Conservation (phyloP, 2,797 vertebrate genomes). For the Xyrichtys novacula region DNA sequence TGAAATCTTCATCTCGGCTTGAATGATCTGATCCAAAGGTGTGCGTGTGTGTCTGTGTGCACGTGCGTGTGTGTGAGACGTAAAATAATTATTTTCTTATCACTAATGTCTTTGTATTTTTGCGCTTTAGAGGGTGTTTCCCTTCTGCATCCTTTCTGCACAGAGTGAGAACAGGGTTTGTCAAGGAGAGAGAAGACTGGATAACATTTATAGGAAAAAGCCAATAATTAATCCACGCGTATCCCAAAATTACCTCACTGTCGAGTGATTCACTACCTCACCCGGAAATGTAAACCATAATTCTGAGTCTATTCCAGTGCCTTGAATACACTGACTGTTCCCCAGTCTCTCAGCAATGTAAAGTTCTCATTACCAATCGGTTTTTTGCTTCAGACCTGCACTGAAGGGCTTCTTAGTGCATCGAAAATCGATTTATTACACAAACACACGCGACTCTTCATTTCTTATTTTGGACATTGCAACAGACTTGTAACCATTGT, state of each 20-base stretch:
- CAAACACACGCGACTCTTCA: constrained; percentile 13
- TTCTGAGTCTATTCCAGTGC: constrained; percentile 76
- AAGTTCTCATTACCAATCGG: constrained; percentile 36
- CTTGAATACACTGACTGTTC: constrained; percentile 81
- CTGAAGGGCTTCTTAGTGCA: constrained; percentile 67
- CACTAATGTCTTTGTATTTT: constrained; percentile 20
- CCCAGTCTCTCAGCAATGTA: constrained; percentile 69
- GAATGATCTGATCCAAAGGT: constrained; percentile 39
- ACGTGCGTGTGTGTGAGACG: too few relatives aligned
- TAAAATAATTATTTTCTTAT: constrained; percentile 19
- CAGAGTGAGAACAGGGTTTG: constrained; percentile 30
- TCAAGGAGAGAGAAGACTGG: constrained; percentile 35
- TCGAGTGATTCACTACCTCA: constrained; percentile 80
- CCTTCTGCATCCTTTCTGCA: constrained; percentile 15
- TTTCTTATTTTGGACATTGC: constrained; percentile 73
- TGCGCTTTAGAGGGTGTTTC: constrained; percentile 14
- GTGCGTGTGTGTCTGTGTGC: neutral
- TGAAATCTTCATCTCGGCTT: constrained; percentile 12
- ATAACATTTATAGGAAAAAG: constrained; percentile 70
- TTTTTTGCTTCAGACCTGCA: constrained; percentile 57
- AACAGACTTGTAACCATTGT: constrained; percentile 81
- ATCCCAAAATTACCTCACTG: constrained; percentile 69
- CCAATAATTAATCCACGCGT: constrained; percentile 66
- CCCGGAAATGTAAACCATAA: constrained; percentile 70
- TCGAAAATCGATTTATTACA: constrained; percentile 22